phyloP scores from a whole-genome alignment of 2,888 invertebrate genomes.

The Ariolimax columbianus region DNA sequence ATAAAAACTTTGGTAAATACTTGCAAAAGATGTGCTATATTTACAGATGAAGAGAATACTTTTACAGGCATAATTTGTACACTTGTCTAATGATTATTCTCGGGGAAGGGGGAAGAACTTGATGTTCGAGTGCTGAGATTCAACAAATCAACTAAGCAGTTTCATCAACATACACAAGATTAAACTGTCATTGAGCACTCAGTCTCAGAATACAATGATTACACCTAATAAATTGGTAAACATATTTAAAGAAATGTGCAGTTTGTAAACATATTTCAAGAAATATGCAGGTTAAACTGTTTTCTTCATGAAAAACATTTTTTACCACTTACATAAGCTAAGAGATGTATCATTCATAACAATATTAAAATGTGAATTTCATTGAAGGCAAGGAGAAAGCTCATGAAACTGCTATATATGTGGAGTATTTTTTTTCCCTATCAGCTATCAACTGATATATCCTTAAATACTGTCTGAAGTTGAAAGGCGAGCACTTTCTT shows the following conservation, averaged over 20 bases:
- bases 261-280: neutral
- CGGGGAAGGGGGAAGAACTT: conserved; percentile 39
- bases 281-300: neutral
- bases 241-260: neutral
- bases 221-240: neutral
- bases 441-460: no score
- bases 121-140: conserved; percentile 47
- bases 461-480: no score
- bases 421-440: no score
- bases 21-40: conserved; percentile 37
- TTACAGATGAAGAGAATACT: conserved; percentile 50
- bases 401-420: neutral
- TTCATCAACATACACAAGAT: conserved; percentile 21
- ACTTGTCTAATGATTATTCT: conserved; percentile 39
- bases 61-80: conserved; percentile 46
- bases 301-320: neutral
- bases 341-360: neutral
- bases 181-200: neutral
- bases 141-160: conserved; percentile 50
- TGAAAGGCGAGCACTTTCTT: no score
- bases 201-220: neutral
- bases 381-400: neutral
- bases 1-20: conserved; percentile 40
- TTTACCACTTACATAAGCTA: neutral
- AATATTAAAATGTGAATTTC: neutral